These are phyloP conservation scores for Poeciliopsis gracilis DNA, from an alignment of 2,797 vertebrate genomes.

Conservation along the genomic window DNA sequence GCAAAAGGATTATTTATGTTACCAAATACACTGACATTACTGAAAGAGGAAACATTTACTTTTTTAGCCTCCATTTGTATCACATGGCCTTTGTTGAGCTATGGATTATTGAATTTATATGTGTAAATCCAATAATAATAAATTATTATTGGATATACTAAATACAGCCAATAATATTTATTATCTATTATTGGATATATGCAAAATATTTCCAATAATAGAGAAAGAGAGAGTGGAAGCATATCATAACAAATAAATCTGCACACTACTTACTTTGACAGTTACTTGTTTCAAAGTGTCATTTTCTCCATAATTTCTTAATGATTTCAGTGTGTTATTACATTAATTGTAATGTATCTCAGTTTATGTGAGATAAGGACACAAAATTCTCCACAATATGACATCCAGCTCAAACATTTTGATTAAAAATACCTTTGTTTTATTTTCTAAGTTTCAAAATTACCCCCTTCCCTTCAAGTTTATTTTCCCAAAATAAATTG, in stretches of 20 bases:
- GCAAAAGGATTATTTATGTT: neutral
- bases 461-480: neutral
- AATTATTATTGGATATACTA: too few relatives aligned
- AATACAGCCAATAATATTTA: too few relatives aligned
- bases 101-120: neutral
- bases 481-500: constrained; percentile 38
- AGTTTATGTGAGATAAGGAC: neutral
- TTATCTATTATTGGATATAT: too few relatives aligned
- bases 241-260: too few relatives aligned
- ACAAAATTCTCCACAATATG: neutral
- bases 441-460: neutral
- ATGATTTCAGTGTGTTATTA: neutral
- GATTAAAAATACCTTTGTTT: constrained; percentile 19
- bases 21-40: neutral
- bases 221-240: too few relatives aligned
- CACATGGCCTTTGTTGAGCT: neutral
- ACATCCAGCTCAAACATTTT: constrained; percentile 15
- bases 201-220: too few relatives aligned
- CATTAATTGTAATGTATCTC: too few relatives aligned
- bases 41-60: neutral
- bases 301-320: neutral
- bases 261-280: neutral
- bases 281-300: neutral
- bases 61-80: neutral
- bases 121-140: too few relatives aligned